Evolutionary conservation across 2,797 vertebrate species (phyloP).

Genomic region (Sebastiscus albofasciatus): DNA sequence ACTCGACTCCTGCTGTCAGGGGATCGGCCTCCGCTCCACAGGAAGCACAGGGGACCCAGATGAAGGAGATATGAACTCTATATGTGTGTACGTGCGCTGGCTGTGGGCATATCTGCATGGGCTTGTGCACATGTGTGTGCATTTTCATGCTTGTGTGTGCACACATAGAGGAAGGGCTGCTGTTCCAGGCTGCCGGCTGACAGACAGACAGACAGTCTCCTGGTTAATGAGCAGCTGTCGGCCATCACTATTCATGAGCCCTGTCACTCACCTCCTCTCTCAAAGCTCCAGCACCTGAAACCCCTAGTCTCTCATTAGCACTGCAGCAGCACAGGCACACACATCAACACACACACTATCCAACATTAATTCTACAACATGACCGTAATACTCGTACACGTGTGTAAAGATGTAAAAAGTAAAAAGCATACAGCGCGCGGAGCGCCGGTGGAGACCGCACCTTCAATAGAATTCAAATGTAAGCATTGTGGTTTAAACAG

Average conservation of each 20-base stretch:
- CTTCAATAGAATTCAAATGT: slow-evolving; percentile 47
- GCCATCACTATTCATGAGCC: slow-evolving; percentile 85
- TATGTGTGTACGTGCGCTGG: background rate
- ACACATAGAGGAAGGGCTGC: slow-evolving; percentile 60
- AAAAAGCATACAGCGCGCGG: background rate
- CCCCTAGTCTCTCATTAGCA: slow-evolving; percentile 75
- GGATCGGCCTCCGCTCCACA: slow-evolving; percentile 48
- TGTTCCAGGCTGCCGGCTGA: slow-evolving; percentile 72
- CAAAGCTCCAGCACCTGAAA: slow-evolving; percentile 71
- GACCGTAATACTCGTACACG: background rate
- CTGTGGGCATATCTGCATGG: slow-evolving; percentile 39
- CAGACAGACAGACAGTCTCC: slow-evolving; percentile 74
- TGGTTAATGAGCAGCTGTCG: slow-evolving; percentile 86
- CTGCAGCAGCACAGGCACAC: slow-evolving; percentile 39
- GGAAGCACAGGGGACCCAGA: slow-evolving; percentile 59
- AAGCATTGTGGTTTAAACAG: slow-evolving; percentile 36
- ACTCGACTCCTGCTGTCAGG: slow-evolving; percentile 45
- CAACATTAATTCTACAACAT: slow-evolving; percentile 26
- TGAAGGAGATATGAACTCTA: slow-evolving; percentile 66
- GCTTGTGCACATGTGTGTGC: slow-evolving; percentile 32
- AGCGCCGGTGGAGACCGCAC: slow-evolving; percentile 11
- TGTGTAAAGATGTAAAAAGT: slow-evolving; percentile 17
- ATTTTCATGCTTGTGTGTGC: slow-evolving; percentile 30
- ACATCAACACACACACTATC: slow-evolving; percentile 11
- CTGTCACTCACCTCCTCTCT: slow-evolving; percentile 79